These are phyloP conservation scores for Etia nguti DNA, from an alignment of 2,113 vertebrate species.

Conservation along the genomic window DNA sequence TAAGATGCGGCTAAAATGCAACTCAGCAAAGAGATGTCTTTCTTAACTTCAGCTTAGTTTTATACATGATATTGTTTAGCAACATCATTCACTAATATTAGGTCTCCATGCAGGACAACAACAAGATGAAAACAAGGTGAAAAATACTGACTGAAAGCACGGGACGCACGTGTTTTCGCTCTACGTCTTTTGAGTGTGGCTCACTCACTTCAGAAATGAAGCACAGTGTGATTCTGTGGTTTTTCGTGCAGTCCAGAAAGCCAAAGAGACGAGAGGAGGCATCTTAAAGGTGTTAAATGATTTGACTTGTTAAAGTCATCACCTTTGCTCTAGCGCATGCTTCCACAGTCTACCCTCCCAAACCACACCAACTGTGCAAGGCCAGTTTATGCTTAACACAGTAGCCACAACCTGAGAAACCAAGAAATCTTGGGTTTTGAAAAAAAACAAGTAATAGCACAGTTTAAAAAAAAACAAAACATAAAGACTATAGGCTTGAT, in stretches of 20 bases:
- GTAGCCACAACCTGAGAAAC: neutral
- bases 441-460: neutral
- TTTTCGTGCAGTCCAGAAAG: slow-evolving; percentile 35
- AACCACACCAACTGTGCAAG: slow-evolving; percentile 33
- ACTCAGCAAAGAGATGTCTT: slow-evolving; percentile 63
- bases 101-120: neutral
- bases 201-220: neutral
- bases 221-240: slow-evolving; percentile 24
- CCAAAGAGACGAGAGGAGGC: slow-evolving; percentile 1
- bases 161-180: neutral
- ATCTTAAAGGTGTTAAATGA: slow-evolving; percentile 53
- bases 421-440: neutral
- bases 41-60: slow-evolving; percentile 52
- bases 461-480: rapidly evolving
- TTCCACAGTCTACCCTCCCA: slow-evolving; percentile 25
- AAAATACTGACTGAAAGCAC: slow-evolving; percentile 14
- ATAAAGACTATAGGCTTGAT: neutral
- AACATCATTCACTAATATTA: neutral
- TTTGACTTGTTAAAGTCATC: slow-evolving; percentile 39
- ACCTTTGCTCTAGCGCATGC: slow-evolving; percentile 38
- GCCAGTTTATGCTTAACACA: neutral
- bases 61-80: neutral
- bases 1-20: slow-evolving; percentile 64
- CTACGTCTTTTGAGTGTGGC: neutral
- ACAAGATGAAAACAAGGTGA: neutral